A percentile compares a stretch with the other conserved stretches of the same genome.
Evolutionary conservation across 2,113 vertebrate species (phyloP).

Genomic region (Pipa parva): DNA sequence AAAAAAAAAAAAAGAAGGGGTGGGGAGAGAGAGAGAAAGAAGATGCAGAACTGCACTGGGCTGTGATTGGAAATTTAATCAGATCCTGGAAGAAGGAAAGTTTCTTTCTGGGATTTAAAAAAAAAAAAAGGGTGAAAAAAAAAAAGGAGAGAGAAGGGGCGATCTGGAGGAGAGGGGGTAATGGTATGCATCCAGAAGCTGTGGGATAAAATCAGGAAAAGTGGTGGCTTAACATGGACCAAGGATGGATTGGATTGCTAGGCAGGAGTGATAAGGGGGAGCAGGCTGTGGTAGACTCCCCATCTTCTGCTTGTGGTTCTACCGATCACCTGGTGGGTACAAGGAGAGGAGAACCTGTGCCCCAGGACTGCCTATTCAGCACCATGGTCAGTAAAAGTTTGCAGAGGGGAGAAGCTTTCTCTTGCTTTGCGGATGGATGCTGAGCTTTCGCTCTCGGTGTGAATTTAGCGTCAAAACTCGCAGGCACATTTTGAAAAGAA

Average conservation of each 20-base stretch:
- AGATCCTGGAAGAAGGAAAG: slow-evolving; percentile 59
- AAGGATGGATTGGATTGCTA: slow-evolving; percentile 41
- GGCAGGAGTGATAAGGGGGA: slow-evolving; percentile 46
- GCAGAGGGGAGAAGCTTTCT: slow-evolving; percentile 42
- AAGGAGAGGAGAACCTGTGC: neutral
- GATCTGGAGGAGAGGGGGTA: neutral
- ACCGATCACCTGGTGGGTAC: neutral
- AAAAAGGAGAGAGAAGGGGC: slow-evolving; percentile 49
- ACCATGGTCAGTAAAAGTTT: slow-evolving; percentile 56
- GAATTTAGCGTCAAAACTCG: slow-evolving; percentile 23
- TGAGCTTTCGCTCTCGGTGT: slow-evolving; percentile 1
- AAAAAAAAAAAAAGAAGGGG: slow-evolving; percentile 70
- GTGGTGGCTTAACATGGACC: slow-evolving; percentile 16
- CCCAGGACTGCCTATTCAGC: neutral
- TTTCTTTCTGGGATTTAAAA: slow-evolving; percentile 46
- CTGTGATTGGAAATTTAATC: slow-evolving; percentile 94
- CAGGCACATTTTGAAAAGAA: slow-evolving; percentile 23
- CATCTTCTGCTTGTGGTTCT: neutral
- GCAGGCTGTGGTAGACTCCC: slow-evolving; percentile 4
- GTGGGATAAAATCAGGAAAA: slow-evolving; percentile 27
- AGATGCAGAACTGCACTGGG: slow-evolving; percentile 90
- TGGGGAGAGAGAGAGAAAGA: slow-evolving; percentile 40
- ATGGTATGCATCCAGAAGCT: slow-evolving; percentile 18
- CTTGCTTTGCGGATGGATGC: slow-evolving; percentile 39
- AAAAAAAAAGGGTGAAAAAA: slow-evolving; percentile 51